phyloP scores from a whole-genome alignment of 2,797 vertebrate genomes.

The Phylloscopus collybita region DNA sequence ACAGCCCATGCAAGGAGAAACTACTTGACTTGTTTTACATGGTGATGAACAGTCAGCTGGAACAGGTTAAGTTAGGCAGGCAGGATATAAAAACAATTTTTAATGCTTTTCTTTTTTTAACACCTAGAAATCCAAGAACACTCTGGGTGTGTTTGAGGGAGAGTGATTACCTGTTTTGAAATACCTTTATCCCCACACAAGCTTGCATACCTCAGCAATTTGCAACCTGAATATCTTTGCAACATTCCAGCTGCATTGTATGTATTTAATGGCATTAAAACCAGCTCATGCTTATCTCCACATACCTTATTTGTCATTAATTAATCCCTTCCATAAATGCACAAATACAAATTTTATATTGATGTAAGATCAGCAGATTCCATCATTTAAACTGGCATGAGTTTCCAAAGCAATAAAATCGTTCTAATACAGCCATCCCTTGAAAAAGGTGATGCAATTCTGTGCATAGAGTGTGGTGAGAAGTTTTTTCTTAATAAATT shows the following conservation, averaged over 20 bases:
- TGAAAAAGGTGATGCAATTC: neutral
- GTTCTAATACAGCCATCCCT: neutral
- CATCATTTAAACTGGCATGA: neutral
- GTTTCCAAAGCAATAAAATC: neutral
- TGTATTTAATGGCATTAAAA: neutral
- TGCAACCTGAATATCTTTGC: neutral
- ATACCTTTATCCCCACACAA: neutral
- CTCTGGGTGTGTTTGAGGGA: neutral
- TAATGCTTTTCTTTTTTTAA: neutral
- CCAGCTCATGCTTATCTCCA: neutral
- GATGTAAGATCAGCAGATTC: neutral
- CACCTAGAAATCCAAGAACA: neutral
- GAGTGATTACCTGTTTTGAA: neutral
- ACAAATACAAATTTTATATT: neutral
- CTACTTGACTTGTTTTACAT: neutral
- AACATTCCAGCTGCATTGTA: neutral
- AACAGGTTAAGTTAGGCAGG: neutral
- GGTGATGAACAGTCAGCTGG: neutral
- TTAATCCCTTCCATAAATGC: neutral
- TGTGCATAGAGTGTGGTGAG: neutral
- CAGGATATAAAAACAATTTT: neutral
- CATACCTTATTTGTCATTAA: neutral
- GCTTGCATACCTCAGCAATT: neutral
- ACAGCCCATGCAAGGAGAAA: accelerated
- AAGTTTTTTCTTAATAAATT: neutral